phyloP scores from a whole-genome alignment of 1,140 invertebrate species.

The Trichomalopsis sarcophagae region DNA sequence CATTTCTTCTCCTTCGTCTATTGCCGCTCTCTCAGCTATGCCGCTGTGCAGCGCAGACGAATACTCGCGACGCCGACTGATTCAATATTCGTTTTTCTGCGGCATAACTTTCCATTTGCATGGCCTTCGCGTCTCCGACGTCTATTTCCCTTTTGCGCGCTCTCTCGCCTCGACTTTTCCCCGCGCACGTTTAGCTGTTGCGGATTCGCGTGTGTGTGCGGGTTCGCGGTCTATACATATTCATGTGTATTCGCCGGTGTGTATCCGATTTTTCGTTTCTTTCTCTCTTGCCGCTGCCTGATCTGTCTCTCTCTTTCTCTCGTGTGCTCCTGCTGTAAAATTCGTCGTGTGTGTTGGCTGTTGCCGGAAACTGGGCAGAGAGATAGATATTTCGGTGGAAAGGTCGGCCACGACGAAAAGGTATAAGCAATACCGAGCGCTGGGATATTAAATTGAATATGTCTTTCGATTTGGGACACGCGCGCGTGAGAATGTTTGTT shows the following conservation, averaged over 20 bases:
- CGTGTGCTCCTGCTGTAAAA: neutral
- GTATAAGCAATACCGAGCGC: conserved; percentile 1
- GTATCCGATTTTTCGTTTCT: neutral
- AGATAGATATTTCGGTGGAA: conserved; percentile 1
- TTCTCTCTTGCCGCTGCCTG: neutral
- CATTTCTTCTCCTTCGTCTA: conserved; percentile 35
- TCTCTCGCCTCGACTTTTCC: conserved; percentile 49
- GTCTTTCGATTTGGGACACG: conserved; percentile 27
- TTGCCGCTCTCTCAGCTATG: conserved; percentile 48
- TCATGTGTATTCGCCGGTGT: neutral
- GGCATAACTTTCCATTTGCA: conserved; percentile 74
- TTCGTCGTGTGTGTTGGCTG: conserved; percentile 7
- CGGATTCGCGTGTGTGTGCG: neutral
- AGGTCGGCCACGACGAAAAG: neutral
- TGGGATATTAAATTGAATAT: conserved; percentile 32
- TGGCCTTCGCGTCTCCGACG: conserved; percentile 59
- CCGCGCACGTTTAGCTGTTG: neutral
- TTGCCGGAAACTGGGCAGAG: neutral
- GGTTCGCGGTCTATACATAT: neutral
- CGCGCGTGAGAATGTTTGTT: conserved; percentile 3
- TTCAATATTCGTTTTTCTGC: conserved; percentile 74
- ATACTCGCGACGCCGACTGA: conserved; percentile 66
- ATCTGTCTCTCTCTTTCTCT: neutral
- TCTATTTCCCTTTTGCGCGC: conserved; percentile 59
- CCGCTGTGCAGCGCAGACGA: conserved; percentile 26